Conservation (phyloP, 2,113 vertebrate genomes). For the Eira barbara region DNA sequence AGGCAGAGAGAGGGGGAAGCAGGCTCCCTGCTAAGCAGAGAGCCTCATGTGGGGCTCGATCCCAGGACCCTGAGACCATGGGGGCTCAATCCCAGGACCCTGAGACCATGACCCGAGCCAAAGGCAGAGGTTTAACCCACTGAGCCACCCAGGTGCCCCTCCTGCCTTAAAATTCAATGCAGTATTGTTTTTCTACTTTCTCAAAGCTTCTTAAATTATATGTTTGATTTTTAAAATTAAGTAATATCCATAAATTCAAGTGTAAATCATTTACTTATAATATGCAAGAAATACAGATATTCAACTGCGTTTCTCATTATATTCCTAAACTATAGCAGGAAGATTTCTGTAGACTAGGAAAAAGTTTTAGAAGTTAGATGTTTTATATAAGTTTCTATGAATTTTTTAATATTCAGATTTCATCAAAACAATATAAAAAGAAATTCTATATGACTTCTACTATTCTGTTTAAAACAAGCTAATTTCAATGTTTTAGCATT, state of each 20-base stretch:
- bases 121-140: too few species aligned
- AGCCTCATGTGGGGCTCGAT: too few species aligned
- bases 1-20: too few species aligned
- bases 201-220: neutral
- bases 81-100: too few species aligned
- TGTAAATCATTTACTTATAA: neutral
- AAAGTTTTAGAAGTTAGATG: neutral
- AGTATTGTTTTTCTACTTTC: neutral
- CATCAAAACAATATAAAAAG: neutral
- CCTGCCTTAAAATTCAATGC: neutral
- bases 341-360: neutral
- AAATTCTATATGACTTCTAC: neutral
- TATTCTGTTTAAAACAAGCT: slow-evolving; percentile 12
- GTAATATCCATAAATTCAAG: neutral
- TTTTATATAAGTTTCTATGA: slow-evolving; percentile 2
- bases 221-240: neutral
- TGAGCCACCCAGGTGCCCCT: neutral
- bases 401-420: neutral
- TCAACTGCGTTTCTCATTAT: neutral
- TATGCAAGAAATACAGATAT: neutral
- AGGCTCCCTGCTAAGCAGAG: too few species aligned
- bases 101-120: too few species aligned
- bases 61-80: too few species aligned
- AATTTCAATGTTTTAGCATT: neutral
- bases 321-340: neutral